These are phyloP conservation scores for Caenorhabditis uteleia DNA, from an alignment of 2,888 invertebrate species.

Conservation along the genomic window DNA sequence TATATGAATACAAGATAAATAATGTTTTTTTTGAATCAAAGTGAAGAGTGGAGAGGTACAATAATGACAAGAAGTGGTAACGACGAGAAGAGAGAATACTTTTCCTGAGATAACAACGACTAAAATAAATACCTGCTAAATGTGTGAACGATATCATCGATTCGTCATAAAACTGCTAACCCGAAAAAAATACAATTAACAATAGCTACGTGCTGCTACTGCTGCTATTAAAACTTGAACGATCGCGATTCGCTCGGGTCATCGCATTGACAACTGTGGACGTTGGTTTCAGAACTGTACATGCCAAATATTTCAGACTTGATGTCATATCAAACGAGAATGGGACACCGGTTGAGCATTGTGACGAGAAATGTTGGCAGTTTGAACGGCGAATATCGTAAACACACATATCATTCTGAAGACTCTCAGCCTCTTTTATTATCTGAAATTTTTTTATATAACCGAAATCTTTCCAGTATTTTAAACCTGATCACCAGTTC, in stretches of 20 bases:
- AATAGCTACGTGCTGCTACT: not conserved
- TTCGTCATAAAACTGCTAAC: too few relatives aligned
- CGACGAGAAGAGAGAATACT: too few relatives aligned
- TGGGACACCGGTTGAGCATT: constrained; percentile 45
- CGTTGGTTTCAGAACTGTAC: constrained; percentile 46
- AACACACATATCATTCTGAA: constrained; percentile 27
- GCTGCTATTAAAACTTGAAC: constrained; percentile 32
- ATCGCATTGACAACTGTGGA: constrained; percentile 36
- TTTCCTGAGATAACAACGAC: too few relatives aligned
- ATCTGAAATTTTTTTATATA: constrained; percentile 16
- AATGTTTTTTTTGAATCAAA: not conserved
- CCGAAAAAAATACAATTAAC: not conserved
- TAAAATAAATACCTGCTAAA: too few relatives aligned
- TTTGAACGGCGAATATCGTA: constrained; percentile 57
- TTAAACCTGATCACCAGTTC: constrained; percentile 40
- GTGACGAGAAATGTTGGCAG: constrained; percentile 57
- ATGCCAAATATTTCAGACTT: constrained; percentile 45
- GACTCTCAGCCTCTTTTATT: constrained; percentile 28
- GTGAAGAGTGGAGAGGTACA: too few relatives aligned
- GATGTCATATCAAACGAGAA: constrained; percentile 58
- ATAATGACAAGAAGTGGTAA: too few relatives aligned
- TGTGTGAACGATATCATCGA: too few relatives aligned
- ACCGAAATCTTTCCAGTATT: not conserved
- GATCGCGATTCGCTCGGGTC: constrained; percentile 24
- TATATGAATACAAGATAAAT: not conserved